Evolutionary conservation across 2,888 invertebrate species (phyloP), one percentile per base, ranked within the genome.

Genomic region (Heliconius hortense): DNA sequence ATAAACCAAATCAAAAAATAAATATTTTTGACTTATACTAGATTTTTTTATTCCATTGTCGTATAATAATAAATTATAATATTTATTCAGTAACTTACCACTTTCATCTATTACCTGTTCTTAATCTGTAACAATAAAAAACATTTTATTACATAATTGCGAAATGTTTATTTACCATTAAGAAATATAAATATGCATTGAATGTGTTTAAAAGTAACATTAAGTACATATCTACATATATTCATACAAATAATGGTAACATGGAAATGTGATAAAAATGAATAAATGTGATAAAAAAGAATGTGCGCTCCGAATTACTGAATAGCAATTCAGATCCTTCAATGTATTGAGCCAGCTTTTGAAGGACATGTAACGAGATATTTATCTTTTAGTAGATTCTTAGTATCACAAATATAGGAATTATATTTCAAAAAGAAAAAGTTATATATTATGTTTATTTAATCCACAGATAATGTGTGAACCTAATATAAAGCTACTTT

Each of bases 101-200:
- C 8, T 39, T 66, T 66, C n/a, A 43, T 5, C 1, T 11, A 35
- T 5, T 15, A 24, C 0, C 24, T 39, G 24, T 39, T 31, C 2
- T 28, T 66, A 39, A 39, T 66, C 39, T 66, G 66, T 24, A 66
- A 66, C 66, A 66, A 66, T 66, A 66, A 66, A 21, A 8, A 31
- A 31, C 0, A 31, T 8, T 28, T 28, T 31, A 1, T 31, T 31
- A 31, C 8, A 31, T 31, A 7, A 31, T 31, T 31, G 7, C 8
- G 31, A 31, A 31, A 8, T 8, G 8, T 31, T 7, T 31, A 8
- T 31, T 8, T 31, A 8, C 31, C 31, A 31, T 8, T 0, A 31
- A 8, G 7, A 31, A 31, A 31, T 31, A 31, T 31, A 31, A 31
- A 31, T 8, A 31, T 31, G 31, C 31, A 31, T 31, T 31, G 31